Base-by-base conservation (phyloP, 2,888 invertebrate species). In the Lucinisca nassula region DNA sequence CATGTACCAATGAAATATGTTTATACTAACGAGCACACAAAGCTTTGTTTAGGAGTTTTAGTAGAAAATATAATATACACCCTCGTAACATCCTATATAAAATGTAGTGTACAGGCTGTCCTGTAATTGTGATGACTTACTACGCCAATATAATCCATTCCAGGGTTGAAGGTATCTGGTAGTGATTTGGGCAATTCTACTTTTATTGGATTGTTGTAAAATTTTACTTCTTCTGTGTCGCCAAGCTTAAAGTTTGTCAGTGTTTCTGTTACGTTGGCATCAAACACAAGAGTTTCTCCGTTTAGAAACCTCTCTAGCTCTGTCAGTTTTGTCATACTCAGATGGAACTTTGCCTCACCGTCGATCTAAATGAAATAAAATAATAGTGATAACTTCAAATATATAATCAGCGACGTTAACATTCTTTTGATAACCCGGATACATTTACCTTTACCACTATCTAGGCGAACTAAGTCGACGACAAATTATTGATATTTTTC, bases 251-350 rank as follows among this genome's bases (percentile, higher is more conserved):
- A 97, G 32, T 98, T 97, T 0, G 99, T 99, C 90, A 98, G 97
- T 79, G 97, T 97, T 97, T 99, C 99, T 96, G 98, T 98, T 3
- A 99, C 97, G 3, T 98, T 98, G 0, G 98, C 99, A 95, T 98
- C 87, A 72, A 93, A 85, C 0, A 87, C 32, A 8, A 92, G 79
- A 3, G 81, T 73, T 0, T 70, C 70, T 4, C 82, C 87, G 30
- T 75, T 78, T 30, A 90, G 70, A 45, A 79, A 55, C 35, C 79
- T 49, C 4, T 81, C 75, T 24, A 92, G 24, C 12, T 81, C 80
- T 14, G 79, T 79, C 4, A 93, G 73, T 24, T 87, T 78, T 1
- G 80, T 30, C 67, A 82, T 86, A 21, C 70, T n/a, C 14, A 93
- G 51, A 0, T 76, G 82, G 67, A 92, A 92, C 14, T 76, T 77